Conservation (phyloP, 2,797 vertebrate species). For the Pogonophryne albipinna region DNA sequence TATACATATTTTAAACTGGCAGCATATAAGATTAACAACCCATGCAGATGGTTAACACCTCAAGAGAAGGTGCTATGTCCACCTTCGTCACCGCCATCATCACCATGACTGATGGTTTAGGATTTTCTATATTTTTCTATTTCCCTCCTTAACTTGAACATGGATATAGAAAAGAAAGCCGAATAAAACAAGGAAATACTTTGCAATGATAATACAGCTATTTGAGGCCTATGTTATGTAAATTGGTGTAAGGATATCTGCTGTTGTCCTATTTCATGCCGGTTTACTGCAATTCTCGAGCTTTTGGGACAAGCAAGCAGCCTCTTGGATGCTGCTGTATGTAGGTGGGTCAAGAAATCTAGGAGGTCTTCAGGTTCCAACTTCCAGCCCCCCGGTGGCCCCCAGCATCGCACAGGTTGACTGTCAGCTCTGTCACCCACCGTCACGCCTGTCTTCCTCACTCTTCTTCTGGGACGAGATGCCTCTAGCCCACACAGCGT, state of each 20-base stretch:
- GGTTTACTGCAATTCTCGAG: background rate
- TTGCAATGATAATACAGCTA: no score
- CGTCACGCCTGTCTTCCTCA: conserved; percentile 80
- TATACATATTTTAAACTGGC: conserved; percentile 84
- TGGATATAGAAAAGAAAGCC: background rate
- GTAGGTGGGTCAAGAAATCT: background rate
- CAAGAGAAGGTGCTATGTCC: conserved; percentile 49
- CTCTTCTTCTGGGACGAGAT: conserved; percentile 52
- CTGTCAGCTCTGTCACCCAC: conserved; percentile 69
- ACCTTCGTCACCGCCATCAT: conserved; percentile 77
- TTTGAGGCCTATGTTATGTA: background rate
- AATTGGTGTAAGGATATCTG: background rate
- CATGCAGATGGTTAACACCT: conserved; percentile 80
- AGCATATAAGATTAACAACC: conserved; percentile 57
- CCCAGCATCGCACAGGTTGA: background rate
- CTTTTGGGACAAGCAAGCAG: background rate
- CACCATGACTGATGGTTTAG: conserved; percentile 83
- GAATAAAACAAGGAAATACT: background rate
- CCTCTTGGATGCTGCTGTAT: background rate
- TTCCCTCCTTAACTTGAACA: background rate
- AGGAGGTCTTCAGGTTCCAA: conserved; percentile 34
- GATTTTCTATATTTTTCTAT: conserved; percentile 59
- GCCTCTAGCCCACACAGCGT: conserved; percentile 67
- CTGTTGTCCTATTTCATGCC: background rate
- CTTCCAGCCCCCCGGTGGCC: conserved; percentile 27